Conservation (phyloP, 2,888 invertebrate genomes). For the Galerucella pusilla region DNA sequence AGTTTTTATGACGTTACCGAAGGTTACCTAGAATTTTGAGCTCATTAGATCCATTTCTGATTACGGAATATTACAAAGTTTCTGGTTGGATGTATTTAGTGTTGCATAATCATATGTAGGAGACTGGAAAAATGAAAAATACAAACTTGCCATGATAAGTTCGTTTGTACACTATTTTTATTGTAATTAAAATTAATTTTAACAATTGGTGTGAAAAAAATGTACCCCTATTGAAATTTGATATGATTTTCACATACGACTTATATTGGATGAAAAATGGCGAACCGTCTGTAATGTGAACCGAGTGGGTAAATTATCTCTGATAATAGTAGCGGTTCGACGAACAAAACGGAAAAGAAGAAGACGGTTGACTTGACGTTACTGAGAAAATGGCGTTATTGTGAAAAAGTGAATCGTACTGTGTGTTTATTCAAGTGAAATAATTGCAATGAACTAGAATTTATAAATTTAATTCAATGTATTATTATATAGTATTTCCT, state of each 20-base stretch:
- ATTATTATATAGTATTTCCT: not conserved
- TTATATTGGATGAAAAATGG: not conserved
- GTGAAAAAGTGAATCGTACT: not conserved
- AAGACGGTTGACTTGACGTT: slow-evolving; percentile 2
- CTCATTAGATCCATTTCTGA: too few relatives aligned
- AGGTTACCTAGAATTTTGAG: too few relatives aligned
- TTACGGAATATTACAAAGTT: too few relatives aligned
- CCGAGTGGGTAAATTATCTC: not conserved
- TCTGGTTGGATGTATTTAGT: not conserved
- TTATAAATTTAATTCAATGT: slow-evolving; percentile 11
- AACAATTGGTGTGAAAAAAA: too few relatives aligned
- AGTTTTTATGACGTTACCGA: too few relatives aligned
- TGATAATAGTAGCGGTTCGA: not conserved
- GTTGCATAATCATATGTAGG: not conserved
- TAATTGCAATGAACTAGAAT: not conserved
- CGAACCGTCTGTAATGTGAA: not conserved
- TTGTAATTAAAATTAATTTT: not conserved
- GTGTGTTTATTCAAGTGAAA: not conserved
- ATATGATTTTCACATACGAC: not conserved
- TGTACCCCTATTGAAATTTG: too few relatives aligned
- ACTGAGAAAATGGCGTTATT: not conserved
- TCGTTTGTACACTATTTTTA: not conserved
- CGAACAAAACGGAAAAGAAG: not conserved
- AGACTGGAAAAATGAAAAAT: not conserved
- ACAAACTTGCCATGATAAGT: not conserved